Base-by-base conservation (phyloP, 1,140 invertebrate genomes). In the Paraescarpia echinospica region DNA sequence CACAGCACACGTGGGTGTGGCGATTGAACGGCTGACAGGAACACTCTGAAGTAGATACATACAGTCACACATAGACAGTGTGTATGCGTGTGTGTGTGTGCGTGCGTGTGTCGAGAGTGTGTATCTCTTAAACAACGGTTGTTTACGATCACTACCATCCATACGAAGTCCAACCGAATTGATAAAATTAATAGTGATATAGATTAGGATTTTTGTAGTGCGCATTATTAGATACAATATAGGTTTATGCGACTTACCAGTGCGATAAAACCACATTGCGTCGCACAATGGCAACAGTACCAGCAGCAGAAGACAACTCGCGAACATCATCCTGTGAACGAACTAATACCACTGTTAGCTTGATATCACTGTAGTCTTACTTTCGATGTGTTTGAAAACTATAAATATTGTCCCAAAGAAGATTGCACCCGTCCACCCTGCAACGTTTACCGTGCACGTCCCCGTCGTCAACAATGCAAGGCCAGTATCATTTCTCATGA, bases 21-120 rank as follows among this genome's bases (percentile, higher is more conserved):
- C 59, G 59, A 27, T 77, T 77, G 59, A 77, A 77, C 22, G 1
- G 59, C 59, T 77, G 8, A 77, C 12, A 77, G 0, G 59, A 18
- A 31, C 59, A 77, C 59, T 77, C 59, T 77, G 59, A 77, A 77
- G 4, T 27, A 77, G 59, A 14, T 6, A 77, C 59, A 77, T 41
- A 41, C 41, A 41, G 12, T 77, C 59, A 90, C 35, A 90, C 2
- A 33, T 8, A 33, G 9, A 31, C 14, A 90, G 34, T 90, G 89
- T 90, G 89, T 34, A n/a, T 90, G 89, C n/a, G 89, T 90, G 89
- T 33, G 33, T 90, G n/a, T 90, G 35, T 27, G 89, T 90, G 89
- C n/a, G 89, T 34, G 89, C n/a, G n/a, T 90, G 89, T 2, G 35
- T 90, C 4, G 18, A 18, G 77, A n/a, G 34, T 33, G 34, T 27